These are phyloP conservation scores for Camelus dromedarius DNA, from an alignment of 2,113 vertebrate species.

Conservation along the genomic window DNA sequence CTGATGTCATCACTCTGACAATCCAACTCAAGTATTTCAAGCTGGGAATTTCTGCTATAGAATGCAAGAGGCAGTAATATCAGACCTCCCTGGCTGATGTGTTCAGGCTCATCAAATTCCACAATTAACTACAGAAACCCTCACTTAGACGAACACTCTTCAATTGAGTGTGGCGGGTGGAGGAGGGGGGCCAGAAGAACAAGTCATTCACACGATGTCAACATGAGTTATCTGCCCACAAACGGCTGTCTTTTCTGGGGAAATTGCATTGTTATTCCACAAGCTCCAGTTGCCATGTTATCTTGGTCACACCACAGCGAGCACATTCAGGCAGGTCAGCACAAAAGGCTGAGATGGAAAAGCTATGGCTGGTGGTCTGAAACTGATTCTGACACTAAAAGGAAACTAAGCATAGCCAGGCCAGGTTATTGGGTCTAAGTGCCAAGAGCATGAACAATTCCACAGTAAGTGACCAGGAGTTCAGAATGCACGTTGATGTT, in stretches of 20 bases:
- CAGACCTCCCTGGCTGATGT: not conserved
- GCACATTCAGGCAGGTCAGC: not conserved
- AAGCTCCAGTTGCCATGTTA: not conserved
- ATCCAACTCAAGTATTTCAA: not conserved
- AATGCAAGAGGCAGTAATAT: not conserved
- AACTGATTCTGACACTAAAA: not conserved
- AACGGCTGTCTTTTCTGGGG: not conserved
- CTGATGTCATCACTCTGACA: not conserved
- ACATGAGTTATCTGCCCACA: conserved; percentile 38
- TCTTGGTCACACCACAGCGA: conserved; percentile 15
- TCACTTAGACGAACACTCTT: not conserved
- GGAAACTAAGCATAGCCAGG: not conserved
- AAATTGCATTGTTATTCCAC: not conserved
- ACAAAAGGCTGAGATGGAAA: not conserved
- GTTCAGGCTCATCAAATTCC: conserved; percentile 1
- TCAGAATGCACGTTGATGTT: not conserved
- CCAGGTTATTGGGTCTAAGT: not conserved
- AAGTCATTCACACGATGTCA: conserved; percentile 53
- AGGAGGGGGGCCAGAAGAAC: not conserved
- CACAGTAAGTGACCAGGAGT: not conserved
- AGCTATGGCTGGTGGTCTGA: not conserved
- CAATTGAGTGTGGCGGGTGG: not conserved
- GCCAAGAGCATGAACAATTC: not conserved
- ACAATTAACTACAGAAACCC: conserved; percentile 44
- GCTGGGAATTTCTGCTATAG: not conserved